A percentile compares a stretch with the other conserved stretches of the same genome.
phyloP scores from a whole-genome alignment of 30 jellyfish, hydroid and myxozoan genomes.

The Nemopilema nomurai region DNA sequence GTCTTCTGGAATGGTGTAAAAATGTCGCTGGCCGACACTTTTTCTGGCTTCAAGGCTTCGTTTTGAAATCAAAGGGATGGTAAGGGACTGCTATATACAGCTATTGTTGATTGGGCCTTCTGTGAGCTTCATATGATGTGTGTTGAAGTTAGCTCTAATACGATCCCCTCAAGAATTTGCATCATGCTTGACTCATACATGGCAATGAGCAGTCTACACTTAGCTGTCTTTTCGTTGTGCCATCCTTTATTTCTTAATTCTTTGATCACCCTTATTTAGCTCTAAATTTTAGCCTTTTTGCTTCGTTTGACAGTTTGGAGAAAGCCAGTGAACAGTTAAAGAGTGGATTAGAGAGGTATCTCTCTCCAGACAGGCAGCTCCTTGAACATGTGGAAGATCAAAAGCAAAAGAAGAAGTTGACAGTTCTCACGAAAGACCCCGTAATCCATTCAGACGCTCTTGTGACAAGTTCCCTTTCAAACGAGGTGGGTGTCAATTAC shows the following conservation, averaged over 20 bases:
- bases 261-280: no score
- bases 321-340: conserved; percentile 83
- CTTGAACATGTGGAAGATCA: conserved; percentile 72
- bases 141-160: no score
- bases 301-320: conserved; percentile 59
- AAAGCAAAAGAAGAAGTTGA: conserved; percentile 68
- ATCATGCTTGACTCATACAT: no score
- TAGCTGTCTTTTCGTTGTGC: no score
- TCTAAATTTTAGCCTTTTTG: no score
- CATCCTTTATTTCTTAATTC: no score
- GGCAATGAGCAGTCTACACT: no score
- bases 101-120: neutral
- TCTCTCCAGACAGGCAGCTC: conserved; percentile 85
- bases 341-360: conserved; percentile 65
- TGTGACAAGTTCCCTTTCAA: conserved; percentile 61
- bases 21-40: conserved; percentile 86
- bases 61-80: conserved; percentile 92
- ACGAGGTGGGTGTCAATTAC: conserved; percentile 78
- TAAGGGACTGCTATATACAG: neutral
- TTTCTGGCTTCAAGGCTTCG: conserved; percentile 86
- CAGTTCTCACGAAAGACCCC: conserved; percentile 95
- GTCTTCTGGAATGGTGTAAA: conserved; percentile 94
- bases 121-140: neutral
- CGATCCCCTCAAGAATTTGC: no score
- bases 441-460: conserved; percentile 74